A percentile compares a stretch with the other conserved stretches of the same genome.
These are phyloP conservation scores for Chloroceryle amazona DNA, from an alignment of 2,797 vertebrate genomes.

Conservation along the genomic window DNA sequence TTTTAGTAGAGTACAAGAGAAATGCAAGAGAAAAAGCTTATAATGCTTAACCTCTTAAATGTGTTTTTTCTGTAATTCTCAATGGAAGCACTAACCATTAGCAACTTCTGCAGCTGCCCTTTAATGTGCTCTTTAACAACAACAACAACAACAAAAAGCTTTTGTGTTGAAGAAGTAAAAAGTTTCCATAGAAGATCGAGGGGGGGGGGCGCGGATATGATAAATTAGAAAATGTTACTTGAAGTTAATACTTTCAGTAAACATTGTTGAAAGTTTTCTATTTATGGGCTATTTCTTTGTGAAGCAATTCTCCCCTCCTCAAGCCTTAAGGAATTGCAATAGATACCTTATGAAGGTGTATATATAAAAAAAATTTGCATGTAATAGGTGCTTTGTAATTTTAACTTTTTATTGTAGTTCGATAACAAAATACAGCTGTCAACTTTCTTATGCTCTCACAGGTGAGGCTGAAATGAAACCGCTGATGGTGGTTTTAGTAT, in stretches of 20 bases:
- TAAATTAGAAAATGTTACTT: neutral
- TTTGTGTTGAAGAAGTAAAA: neutral
- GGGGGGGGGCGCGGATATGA: neutral
- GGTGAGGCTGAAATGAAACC: neutral
- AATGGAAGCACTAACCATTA: neutral
- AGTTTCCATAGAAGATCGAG: neutral
- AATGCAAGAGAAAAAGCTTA: neutral
- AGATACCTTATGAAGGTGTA: neutral
- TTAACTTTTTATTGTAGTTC: neutral
- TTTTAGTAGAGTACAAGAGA: neutral
- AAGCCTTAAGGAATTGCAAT: neutral
- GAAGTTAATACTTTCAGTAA: neutral
- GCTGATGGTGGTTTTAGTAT: neutral
- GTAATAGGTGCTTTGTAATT: neutral
- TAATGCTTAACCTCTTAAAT: neutral
- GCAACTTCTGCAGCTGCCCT: constrained; percentile 9
- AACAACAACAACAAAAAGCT: neutral
- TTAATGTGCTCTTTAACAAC: neutral
- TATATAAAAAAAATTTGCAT: neutral
- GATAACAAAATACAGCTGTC: neutral
- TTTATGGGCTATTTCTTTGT: neutral
- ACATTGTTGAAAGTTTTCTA: neutral
- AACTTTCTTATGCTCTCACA: neutral
- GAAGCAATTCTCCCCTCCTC: neutral
- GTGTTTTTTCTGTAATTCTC: neutral